Evolutionary conservation across 1,140 invertebrate genomes (phyloP).

Genomic region (silkworm (Bombyx mori)): DNA sequence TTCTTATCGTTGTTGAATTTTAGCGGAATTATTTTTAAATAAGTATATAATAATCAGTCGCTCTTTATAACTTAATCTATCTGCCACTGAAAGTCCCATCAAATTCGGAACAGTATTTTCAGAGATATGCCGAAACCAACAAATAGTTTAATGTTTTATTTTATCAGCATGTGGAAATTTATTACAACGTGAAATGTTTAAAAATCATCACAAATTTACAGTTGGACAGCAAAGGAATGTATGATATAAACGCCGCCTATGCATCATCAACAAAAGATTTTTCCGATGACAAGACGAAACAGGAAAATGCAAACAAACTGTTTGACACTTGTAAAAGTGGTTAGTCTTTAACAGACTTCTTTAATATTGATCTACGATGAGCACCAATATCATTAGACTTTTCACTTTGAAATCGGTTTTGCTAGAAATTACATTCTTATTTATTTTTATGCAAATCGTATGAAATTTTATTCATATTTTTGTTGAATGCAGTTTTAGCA

Average conservation of each 20-base stretch:
- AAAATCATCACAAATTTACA: conserved; percentile 13
- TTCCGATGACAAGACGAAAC: conserved; percentile 21
- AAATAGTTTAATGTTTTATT: neutral
- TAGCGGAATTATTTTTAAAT: too few species aligned
- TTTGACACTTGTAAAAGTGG: conserved; percentile 41
- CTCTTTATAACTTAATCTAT: neutral
- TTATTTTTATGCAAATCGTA: too few species aligned
- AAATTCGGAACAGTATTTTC: neutral
- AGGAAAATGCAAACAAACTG: conserved; percentile 39
- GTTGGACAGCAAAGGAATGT: conserved; percentile 50
- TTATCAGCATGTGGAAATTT: neutral
- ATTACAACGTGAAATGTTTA: neutral
- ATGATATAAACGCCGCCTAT: conserved; percentile 25
- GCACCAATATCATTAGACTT: too few species aligned
- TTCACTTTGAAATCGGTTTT: too few species aligned
- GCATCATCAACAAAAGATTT: conserved; percentile 31
- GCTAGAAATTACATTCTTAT: too few species aligned
- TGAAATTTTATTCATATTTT: too few species aligned
- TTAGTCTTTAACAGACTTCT: conserved; percentile 6
- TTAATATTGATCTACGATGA: too few species aligned
- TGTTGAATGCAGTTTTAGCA: too few species aligned
- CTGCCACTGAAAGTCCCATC: neutral
- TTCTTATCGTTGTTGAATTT: too few species aligned
- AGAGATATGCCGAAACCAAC: neutral
- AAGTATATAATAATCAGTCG: neutral